Evolutionary conservation across 2,113 vertebrate species (phyloP), one percentile per base, ranked within the genome.

Genomic region (Callospermophilus lateralis): DNA sequence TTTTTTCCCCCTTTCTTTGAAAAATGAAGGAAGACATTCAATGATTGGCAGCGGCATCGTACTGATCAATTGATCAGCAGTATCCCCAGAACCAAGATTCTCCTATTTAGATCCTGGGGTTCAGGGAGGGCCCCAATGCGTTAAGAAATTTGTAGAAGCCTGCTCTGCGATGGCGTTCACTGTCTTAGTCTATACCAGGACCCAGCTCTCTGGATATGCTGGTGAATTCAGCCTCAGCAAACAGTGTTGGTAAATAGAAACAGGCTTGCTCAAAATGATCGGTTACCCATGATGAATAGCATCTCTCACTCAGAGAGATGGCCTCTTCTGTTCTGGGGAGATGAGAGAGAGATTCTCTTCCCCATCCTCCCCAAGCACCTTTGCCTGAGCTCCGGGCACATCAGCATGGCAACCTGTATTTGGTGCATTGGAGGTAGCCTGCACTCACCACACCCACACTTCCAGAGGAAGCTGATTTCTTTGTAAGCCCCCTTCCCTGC

Each of bases 241-340:
- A 93, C 72, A 88, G n/a, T 10, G 26, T 1, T 1, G 32, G 92
- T 48, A 76, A 55, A 92, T 42, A 96, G 94, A 97, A 95, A 95
- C 3, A 4, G 58, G 93, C 84, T 87, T 96, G 84, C 95, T 95
- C 45, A 45, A 74, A 96, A 92, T 89, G 95, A 96, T 95, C 92
- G 89, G 85, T 85, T 94, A 90, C 97, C 96, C 95, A 90, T 88
- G 76, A 88, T 73, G 79, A 80, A 76, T 32, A 97, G 79, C 65
- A 84, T 80, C 96, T 65, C 88, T 89, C 53, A 73, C 51, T 45
- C 42, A 10, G 63, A 97, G 73, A 95, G 89, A 78, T 1, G 67
- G 55, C 86, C 63, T 73, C 87, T 90, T 89, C 97, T 96, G 93
- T 90, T 95, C 97, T 65, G 6, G 89, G 96, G 96, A 97, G 78